Evolutionary conservation across 2,113 vertebrate genomes (phyloP), one percentile per base, ranked within the genome.

Genomic region (Phodopus roborovskii): DNA sequence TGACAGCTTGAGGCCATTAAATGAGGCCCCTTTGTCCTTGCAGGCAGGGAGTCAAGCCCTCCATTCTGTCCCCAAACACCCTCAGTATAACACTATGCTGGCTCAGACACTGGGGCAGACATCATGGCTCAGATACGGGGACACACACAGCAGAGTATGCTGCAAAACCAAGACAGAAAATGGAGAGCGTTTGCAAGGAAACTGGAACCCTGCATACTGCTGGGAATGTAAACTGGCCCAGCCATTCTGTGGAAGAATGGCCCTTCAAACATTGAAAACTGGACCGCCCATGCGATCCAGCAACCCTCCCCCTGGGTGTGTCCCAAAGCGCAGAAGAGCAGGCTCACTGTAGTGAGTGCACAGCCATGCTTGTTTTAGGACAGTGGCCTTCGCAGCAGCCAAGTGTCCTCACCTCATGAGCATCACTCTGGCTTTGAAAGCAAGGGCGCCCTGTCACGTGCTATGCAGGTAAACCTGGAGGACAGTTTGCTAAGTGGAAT

Each of bases 1-100:
- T 6, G 48, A 71, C 85, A 70, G 13, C 7, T 5, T 11, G 22
- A 1, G 33, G 2, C 33, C 17, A 1, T 19, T 1, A 0, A 19
- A 11, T 28, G 10, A 68, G 45, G 45, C 56, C 17, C 20, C 3
- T 0, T 0, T 24, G 78, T 71, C 56, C 28, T 71, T 26, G 5
- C 36, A 75, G 56, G 30, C 71, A 4, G 1, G 66, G 58, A 58
- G 12, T 53, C 42, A 10, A 22, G 22, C 20, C 70, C 15, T 70
- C 70, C 66, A 93, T 26, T 58, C 82, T 86, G n/a, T 56, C 24
- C 68, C 39, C 11, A 22, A 5, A 17, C 12, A 48, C 22, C 17
- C 64, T 56, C 64, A 71, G 70, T 33, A 36, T 12, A 77, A 60
- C 28, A 45, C 42, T 56, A 20, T 12, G 30, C 36, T 12, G 78